Percentiles rank a stretch among this genome's conserved stretches.
These are phyloP conservation scores for Theristicus caerulescens DNA, from an alignment of 2,113 vertebrate species.

Conservation along the genomic window DNA sequence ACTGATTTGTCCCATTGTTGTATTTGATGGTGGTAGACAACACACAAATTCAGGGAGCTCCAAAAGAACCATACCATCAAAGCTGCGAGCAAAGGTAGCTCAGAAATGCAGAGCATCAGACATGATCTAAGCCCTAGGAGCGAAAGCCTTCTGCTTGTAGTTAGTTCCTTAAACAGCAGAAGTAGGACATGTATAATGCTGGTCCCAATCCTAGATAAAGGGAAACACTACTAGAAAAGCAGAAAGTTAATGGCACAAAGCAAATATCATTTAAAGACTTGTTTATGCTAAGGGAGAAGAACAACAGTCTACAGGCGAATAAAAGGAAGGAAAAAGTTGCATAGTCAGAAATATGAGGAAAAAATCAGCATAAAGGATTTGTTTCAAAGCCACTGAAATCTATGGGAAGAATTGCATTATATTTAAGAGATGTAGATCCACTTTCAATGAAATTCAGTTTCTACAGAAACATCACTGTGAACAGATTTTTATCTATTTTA, in stretches of 20 bases:
- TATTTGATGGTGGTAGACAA: neutral
- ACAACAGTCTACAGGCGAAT: neutral
- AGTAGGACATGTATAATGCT: neutral
- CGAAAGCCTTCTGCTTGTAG: neutral
- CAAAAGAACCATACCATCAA: neutral
- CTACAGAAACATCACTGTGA: neutral
- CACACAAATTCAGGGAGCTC: neutral
- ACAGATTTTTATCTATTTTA: neutral
- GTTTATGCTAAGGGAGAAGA: neutral
- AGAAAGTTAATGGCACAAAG: neutral
- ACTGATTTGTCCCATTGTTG: neutral
- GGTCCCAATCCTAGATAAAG: neutral
- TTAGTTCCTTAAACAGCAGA: neutral
- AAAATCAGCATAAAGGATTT: neutral
- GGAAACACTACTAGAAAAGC: neutral
- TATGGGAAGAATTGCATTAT: neutral
- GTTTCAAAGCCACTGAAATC: neutral
- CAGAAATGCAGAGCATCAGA: neutral
- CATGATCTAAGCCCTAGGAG: neutral
- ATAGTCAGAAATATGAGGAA: neutral
- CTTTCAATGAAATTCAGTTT: neutral
- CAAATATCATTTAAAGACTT: neutral
- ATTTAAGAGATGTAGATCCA: neutral
- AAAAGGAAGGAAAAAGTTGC: neutral
- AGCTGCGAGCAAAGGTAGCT: neutral